A percentile compares a stretch with the other conserved stretches of the same genome.
Evolutionary conservation across 2,113 vertebrate species (phyloP).

Genomic region (Cyprinodon brontotheroides): DNA sequence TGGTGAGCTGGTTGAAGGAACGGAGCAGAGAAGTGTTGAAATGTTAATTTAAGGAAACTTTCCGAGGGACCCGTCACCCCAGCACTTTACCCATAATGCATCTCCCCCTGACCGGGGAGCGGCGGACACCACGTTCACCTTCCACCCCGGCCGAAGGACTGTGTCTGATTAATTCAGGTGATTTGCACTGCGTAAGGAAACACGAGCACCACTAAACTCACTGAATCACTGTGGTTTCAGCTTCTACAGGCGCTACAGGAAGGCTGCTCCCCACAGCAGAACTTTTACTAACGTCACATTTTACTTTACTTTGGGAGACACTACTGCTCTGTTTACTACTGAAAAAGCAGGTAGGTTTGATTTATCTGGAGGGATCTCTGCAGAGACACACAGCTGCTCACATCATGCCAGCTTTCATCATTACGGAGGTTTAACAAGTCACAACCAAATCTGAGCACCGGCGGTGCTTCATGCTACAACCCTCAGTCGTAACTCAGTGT

Average conservation of each 20-base stretch:
- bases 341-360: slow-evolving; percentile 53
- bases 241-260: slow-evolving; percentile 7
- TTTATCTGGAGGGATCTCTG: slow-evolving; percentile 18
- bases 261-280: background rate
- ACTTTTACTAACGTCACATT: background rate
- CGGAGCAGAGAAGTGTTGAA: slow-evolving; percentile 52
- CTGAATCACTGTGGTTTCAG: slow-evolving; percentile 6
- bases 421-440: background rate
- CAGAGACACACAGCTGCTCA: slow-evolving; percentile 6
- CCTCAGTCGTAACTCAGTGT: background rate
- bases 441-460: background rate
- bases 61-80: slow-evolving; percentile 69
- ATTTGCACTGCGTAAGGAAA: slow-evolving; percentile 74
- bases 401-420: slow-evolving; percentile 8
- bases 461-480: background rate
- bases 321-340: slow-evolving; percentile 68
- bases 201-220: slow-evolving; percentile 19
- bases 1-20: slow-evolving; percentile 49
- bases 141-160: slow-evolving; percentile 59
- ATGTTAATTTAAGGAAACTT: slow-evolving; percentile 56
- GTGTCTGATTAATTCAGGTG: slow-evolving; percentile 68
- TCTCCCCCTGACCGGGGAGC: slow-evolving; percentile 55
- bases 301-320: slow-evolving; percentile 33
- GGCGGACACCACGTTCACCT: slow-evolving; percentile 49
- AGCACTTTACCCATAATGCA: slow-evolving; percentile 80